Evolutionary conservation across 23 tunicate genomes (phyloP), one percentile per base, ranked within the genome.

Genomic region (Styela plicata): DNA sequence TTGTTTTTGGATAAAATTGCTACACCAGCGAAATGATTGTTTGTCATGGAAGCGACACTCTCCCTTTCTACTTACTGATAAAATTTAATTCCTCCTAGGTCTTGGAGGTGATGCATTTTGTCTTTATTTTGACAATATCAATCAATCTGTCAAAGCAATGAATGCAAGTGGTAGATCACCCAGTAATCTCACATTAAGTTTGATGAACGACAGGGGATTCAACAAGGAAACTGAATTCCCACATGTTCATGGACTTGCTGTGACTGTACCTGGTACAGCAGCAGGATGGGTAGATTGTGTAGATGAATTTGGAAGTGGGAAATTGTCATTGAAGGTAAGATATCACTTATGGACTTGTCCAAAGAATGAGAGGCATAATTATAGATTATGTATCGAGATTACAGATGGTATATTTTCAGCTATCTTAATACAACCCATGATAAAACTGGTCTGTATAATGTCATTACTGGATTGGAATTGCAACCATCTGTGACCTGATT

Each of bases 101-200:
- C 21, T 92, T 62, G 97, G 97, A 44, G 97, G 97, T 29, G 97
- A 92, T 71, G 86, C 84, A 18, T 92, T 92, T 53, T 87, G 89
- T 34, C 86, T 92, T 30, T 92, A 52, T 63, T 92, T 83, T 74
- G 68, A 81, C 64, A 74, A 81, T 33, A 80, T 63, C 52, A 34
- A 69, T 7, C 83, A 84, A 24, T 73, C 31, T 21, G 69, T 92
- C 7, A 67, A 74, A 68, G 91, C 85, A 10, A 36, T 92, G 26
- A 92, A 92, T 82, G 97, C 87, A 25, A 92, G 97, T 71, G 97
- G 97, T 1, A 63, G 91, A 17, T 86, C 91, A n/a, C 97, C 97
- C 5, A 63, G 52, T 2, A 67, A 66, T 18, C 83, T 92, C 36
- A 85, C 89, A 2, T 34, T 87, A 23, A 80, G 83, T n/a, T 65